Evolutionary conservation across 2,797 vertebrate genomes (phyloP).

Genomic region (Dryobates pubescens): DNA sequence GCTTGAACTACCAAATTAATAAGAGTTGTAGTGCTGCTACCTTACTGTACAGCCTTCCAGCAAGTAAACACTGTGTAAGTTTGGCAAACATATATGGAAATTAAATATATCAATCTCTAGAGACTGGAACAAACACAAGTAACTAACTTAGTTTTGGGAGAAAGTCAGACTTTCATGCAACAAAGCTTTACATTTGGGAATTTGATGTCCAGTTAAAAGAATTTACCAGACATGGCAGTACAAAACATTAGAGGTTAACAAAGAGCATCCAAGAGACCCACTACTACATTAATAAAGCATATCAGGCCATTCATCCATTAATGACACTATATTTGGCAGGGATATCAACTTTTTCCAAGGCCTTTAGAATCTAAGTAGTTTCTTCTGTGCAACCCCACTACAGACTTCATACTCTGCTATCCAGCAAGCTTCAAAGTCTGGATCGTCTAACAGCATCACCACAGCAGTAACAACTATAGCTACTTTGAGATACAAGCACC

Average conservation of each 20-base stretch:
- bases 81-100: not conserved
- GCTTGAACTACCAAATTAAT: not conserved
- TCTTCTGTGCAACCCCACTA: not conserved
- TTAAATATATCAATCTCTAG: not conserved
- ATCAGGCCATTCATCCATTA: not conserved
- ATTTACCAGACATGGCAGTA: not conserved
- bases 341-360: not conserved
- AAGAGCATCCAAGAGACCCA: not conserved
- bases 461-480: accelerated
- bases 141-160: not conserved
- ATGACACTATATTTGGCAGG: not conserved
- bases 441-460: not conserved
- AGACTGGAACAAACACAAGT: not conserved
- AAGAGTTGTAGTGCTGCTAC: not conserved
- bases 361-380: not conserved
- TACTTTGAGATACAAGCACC: not conserved
- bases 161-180: not conserved
- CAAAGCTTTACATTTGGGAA: not conserved
- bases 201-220: not conserved
- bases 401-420: not conserved
- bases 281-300: not conserved
- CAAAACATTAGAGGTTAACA: not conserved
- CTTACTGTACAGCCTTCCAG: not conserved
- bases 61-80: not conserved
- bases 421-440: not conserved